Percentiles rank a stretch among this genome's conserved stretches.
Evolutionary conservation across 92 coral and sea anemone genomes (phyloP).

Genomic region (Paramuricea clavata): DNA sequence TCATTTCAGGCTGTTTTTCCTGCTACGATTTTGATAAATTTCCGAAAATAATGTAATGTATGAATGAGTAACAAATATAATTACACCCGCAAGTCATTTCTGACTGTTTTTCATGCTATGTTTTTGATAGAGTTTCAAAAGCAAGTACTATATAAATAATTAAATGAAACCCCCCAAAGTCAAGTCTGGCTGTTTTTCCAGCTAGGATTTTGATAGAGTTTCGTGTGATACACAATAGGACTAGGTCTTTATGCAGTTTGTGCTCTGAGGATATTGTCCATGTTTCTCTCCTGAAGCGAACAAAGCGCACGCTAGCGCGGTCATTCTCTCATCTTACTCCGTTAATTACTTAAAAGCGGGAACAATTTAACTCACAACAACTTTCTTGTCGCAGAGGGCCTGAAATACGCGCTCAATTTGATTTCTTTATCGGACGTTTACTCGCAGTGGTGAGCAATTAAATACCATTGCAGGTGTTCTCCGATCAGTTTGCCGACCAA

Average conservation of each 20-base stretch:
- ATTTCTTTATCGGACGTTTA: constrained; percentile 45
- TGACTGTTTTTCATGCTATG: background rate
- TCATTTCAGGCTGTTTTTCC: background rate
- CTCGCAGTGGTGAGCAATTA: constrained; percentile 58
- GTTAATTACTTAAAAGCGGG: constrained; percentile 32
- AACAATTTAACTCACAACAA: constrained; percentile 20
- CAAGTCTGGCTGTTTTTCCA: background rate
- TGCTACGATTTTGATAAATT: background rate
- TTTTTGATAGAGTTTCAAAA: background rate
- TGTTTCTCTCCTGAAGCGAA: constrained; percentile 2
- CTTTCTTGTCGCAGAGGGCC: constrained; percentile 26
- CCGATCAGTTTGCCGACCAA: constrained; percentile 35
- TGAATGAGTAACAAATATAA: background rate
- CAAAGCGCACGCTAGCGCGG: constrained; percentile 38
- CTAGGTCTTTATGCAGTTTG: background rate
- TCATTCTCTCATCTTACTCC: constrained; percentile 14
- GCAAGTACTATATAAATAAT: background rate
- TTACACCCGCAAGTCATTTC: background rate
- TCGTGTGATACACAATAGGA: background rate
- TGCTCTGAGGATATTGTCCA: background rate
- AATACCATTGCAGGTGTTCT: constrained; percentile 48
- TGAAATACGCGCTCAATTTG: constrained; percentile 32
- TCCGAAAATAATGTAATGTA: background rate
- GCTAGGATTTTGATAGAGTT: constrained; percentile 12
- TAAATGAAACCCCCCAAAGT: constrained; percentile 16